phyloP scores from a whole-genome alignment of 2,797 vertebrate species.

The Helostoma temminkii region DNA sequence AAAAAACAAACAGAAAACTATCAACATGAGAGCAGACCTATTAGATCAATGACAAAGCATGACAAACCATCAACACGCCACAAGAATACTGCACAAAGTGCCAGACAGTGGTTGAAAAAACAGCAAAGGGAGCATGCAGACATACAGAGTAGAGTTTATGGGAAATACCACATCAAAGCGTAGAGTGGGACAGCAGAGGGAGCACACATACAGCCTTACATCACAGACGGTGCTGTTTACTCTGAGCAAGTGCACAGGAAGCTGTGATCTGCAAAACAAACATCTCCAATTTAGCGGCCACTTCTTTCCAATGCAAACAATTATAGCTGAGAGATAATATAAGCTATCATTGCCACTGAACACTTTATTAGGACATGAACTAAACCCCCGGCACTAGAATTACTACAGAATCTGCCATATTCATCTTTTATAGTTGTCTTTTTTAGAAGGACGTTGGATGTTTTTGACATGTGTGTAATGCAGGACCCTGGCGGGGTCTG shows the following conservation, averaged over 20 bases:
- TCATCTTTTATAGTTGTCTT: constrained; percentile 35
- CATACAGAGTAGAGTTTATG: constrained; percentile 60
- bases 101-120: constrained; percentile 56
- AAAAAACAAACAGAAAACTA: constrained; percentile 6
- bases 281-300: constrained; percentile 40
- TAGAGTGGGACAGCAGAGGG: constrained; percentile 39
- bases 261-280: constrained; percentile 61
- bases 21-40: constrained; percentile 27
- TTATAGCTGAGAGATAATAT: constrained; percentile 18
- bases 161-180: constrained; percentile 64
- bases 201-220: constrained; percentile 38
- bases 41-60: constrained; percentile 59
- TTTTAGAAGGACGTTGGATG: constrained; percentile 55
- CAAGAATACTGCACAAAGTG: constrained; percentile 43
- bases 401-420: constrained; percentile 13
- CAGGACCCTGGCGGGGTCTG: constrained; percentile 69
- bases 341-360: background rate
- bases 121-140: constrained; percentile 44
- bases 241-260: constrained; percentile 58
- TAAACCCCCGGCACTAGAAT: constrained; percentile 10
- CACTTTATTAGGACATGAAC: constrained; percentile 20
- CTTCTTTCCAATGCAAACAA: constrained; percentile 55
- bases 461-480: constrained; percentile 43
- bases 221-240: constrained; percentile 57
- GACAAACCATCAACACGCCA: constrained; percentile 45